Percentiles rank a stretch among this genome's conserved stretches.
These are phyloP conservation scores for Pygoscelis antarcticus DNA, from an alignment of 2,113 vertebrate species.

Conservation along the genomic window DNA sequence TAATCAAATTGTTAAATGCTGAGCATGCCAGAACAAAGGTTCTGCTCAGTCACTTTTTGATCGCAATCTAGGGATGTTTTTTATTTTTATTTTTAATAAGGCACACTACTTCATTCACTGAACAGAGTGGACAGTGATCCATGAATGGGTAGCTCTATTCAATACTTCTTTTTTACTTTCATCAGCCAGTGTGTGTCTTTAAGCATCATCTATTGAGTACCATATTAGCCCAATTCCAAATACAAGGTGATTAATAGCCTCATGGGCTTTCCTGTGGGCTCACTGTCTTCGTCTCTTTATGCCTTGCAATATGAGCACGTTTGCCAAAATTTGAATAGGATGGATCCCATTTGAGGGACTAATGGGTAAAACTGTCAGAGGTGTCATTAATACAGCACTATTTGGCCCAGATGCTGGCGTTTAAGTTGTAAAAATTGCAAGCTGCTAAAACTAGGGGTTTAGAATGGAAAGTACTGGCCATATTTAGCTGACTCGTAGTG, in stretches of 20 bases:
- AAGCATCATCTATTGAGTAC: not conserved
- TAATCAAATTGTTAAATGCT: not conserved
- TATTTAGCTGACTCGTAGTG: not conserved
- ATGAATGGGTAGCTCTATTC: not conserved
- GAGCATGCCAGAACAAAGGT: not conserved
- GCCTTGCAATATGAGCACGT: not conserved
- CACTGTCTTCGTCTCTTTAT: not conserved
- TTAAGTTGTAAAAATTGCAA: not conserved
- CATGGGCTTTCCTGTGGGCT: not conserved
- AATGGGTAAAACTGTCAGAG: not conserved
- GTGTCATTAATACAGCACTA: not conserved
- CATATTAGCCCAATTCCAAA: not conserved
- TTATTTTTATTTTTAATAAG: not conserved
- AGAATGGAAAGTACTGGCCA: not conserved
- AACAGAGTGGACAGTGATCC: not conserved
- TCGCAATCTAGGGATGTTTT: not conserved
- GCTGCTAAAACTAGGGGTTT: not conserved
- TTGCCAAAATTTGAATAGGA: not conserved
- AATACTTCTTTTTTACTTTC: not conserved
- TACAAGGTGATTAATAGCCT: not conserved
- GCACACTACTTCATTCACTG: not conserved
- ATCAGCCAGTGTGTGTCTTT: not conserved
- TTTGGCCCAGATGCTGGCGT: not conserved
- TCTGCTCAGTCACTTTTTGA: not conserved
- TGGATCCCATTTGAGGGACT: not conserved